phyloP scores from a whole-genome alignment of 2,113 vertebrate species.

The Pagrus major region DNA sequence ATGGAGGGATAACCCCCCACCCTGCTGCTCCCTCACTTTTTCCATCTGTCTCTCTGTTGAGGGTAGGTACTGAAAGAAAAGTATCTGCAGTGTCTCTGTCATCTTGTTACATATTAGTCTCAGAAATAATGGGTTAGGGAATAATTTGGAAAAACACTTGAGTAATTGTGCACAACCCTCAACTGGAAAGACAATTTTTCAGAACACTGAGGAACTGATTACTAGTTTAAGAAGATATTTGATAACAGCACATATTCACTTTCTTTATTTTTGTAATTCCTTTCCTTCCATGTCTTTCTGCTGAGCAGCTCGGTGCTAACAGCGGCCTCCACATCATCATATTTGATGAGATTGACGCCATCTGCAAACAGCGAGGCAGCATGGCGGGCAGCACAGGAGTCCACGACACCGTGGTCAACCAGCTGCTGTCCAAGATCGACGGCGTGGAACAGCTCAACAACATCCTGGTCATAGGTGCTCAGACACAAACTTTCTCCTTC shows the following conservation, averaged over 20 bases:
- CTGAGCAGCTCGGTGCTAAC: slow-evolving; percentile 91
- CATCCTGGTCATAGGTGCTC: slow-evolving; percentile 95
- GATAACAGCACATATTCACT: no score
- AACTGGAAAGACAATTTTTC: background rate
- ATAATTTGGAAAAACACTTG: background rate
- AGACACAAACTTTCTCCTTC: background rate
- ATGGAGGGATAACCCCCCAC: slow-evolving; percentile 77
- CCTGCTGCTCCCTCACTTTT: slow-evolving; percentile 38
- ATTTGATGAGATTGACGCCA: slow-evolving; percentile 98
- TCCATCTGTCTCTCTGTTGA: slow-evolving; percentile 38
- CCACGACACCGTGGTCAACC: slow-evolving; percentile 97
- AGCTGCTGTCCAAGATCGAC: slow-evolving; percentile 97
- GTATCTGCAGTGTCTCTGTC: background rate
- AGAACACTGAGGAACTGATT: background rate
- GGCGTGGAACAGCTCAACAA: slow-evolving; percentile 98
- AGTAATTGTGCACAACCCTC: background rate
- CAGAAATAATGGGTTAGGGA: background rate
- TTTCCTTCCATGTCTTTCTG: background rate
- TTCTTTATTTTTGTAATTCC: background rate
- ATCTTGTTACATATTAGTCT: background rate
- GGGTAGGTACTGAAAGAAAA: slow-evolving; percentile 13
- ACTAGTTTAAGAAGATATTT: no score
- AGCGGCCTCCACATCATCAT: slow-evolving; percentile 98
- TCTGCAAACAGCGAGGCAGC: slow-evolving; percentile 98
- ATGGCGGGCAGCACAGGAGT: slow-evolving; percentile 97